Evolutionary conservation across 2,113 vertebrate genomes (phyloP).

Genomic region (Emydura subglobosa): DNA sequence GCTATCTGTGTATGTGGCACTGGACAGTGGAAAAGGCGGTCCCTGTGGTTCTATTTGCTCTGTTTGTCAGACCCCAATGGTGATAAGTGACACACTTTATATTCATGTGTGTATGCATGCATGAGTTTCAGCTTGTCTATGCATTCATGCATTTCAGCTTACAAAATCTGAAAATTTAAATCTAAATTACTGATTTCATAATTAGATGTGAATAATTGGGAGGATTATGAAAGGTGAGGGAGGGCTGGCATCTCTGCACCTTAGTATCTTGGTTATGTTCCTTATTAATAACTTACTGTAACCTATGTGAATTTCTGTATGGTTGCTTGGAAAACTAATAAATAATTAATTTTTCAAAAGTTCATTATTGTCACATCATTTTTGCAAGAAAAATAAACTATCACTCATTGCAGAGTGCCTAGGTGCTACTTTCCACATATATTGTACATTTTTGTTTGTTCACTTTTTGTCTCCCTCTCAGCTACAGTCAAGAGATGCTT

Average conservation of each 20-base stretch:
- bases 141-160: neutral
- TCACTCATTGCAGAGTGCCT: neutral
- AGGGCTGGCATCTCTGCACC: neutral
- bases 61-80: neutral
- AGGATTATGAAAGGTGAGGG: neutral
- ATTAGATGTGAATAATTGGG: neutral
- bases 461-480: neutral
- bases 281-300: neutral
- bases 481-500: neutral
- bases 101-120: neutral
- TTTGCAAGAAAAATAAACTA: neutral
- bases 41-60: neutral
- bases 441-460: neutral
- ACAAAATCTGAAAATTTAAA: neutral
- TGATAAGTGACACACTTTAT: neutral
- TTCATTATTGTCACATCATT: neutral
- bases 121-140: neutral
- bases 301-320: neutral
- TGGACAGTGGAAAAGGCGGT: neutral
- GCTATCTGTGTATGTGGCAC: neutral
- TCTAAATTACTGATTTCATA: neutral
- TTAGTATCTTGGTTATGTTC: neutral
- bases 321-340: neutral
- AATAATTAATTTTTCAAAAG: accelerated
- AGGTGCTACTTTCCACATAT: neutral